These are phyloP conservation scores for Coilia nasus DNA, from an alignment of 2,797 vertebrate species.

Conservation along the genomic window DNA sequence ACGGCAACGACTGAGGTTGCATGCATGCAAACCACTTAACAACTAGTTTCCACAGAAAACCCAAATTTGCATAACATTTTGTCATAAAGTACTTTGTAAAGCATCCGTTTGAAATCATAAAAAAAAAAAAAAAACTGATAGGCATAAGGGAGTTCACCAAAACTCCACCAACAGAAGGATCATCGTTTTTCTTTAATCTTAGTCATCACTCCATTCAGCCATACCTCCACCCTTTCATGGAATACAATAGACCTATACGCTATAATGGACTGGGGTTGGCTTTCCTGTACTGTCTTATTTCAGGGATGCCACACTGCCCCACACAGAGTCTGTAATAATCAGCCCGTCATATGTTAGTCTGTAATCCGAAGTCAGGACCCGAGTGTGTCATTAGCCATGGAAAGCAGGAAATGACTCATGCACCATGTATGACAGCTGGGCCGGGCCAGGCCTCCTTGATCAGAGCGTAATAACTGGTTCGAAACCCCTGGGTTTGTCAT, in stretches of 20 bases:
- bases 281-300: not conserved
- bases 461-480: not conserved
- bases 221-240: not conserved
- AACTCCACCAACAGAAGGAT: not conserved
- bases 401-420: slow-evolving; percentile 29
- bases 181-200: not conserved
- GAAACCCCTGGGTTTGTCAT: slow-evolving; percentile 6
- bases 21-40: slow-evolving; percentile 25
- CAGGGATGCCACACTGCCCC: not conserved
- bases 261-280: not conserved
- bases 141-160: not conserved
- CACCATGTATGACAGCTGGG: not conserved
- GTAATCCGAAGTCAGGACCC: not conserved
- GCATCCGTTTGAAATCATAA: not conserved
- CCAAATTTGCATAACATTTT: slow-evolving; percentile 6
- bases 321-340: slow-evolving; percentile 1
- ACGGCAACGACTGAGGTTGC: not conserved
- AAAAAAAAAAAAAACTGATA: not conserved
- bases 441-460: not conserved
- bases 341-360: slow-evolving; percentile 10
- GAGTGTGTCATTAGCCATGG: not conserved
- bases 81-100: not conserved
- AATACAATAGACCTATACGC: not conserved
- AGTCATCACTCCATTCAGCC: not conserved
- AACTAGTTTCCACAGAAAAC: slow-evolving; percentile 16